Conservation (phyloP, 1,140 invertebrate genomes). For the Callitettix versicolor region DNA sequence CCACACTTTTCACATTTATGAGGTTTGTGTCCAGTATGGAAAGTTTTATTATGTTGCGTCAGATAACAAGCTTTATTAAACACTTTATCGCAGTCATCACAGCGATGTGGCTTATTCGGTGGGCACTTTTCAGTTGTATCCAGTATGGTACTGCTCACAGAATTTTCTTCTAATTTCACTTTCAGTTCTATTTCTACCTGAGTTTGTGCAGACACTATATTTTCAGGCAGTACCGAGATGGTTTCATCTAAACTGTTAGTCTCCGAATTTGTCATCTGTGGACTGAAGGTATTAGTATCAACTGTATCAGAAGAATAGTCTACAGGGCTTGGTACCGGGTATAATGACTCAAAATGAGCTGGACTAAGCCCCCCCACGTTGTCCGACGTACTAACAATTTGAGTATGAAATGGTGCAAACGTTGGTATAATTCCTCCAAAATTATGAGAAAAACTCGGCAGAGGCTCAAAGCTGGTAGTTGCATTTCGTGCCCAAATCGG, state of each 20-base stretch:
- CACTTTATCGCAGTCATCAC: constrained; percentile 69
- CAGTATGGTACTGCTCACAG: constrained; percentile 7
- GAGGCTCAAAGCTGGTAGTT: constrained; percentile 30
- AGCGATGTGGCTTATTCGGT: constrained; percentile 39
- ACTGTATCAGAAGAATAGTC: neutral
- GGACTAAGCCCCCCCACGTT: constrained; percentile 23
- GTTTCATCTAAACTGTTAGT: neutral
- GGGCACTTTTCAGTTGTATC: neutral
- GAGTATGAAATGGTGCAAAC: neutral
- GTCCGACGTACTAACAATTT: constrained; percentile 8
- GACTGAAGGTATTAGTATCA: neutral
- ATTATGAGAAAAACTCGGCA: constrained; percentile 46
- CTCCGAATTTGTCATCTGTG: neutral
- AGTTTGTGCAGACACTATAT: neutral
- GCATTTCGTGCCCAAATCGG: constrained; percentile 10
- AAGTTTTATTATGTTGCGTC: constrained; percentile 82
- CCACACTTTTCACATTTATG: constrained; percentile 76
- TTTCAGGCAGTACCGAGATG: neutral
- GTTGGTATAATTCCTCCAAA: neutral
- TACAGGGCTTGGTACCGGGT: constrained; percentile 9
- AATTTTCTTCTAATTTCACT: constrained; percentile 9
- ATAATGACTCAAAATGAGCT: constrained; percentile 16
- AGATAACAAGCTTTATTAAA: constrained; percentile 81
- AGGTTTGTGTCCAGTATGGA: constrained; percentile 74
- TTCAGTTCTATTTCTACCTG: neutral